These are phyloP conservation scores for Catocala nupta DNA, from an alignment of 2,888 invertebrate species.

Conservation along the genomic window DNA sequence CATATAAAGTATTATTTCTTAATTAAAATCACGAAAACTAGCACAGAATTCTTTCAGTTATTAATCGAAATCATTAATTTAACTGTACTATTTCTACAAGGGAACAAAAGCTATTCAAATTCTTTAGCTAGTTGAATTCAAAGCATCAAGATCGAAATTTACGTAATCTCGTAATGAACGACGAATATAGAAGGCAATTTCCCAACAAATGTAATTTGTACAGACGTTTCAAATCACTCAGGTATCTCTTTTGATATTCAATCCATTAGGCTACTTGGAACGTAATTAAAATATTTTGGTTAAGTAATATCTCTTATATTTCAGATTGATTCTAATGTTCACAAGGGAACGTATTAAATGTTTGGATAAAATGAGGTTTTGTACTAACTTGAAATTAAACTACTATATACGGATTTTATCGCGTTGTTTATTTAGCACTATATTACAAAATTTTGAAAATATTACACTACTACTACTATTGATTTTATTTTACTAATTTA, in stretches of 20 bases:
- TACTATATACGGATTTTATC: no score
- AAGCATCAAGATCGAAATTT: slow-evolving; percentile 12
- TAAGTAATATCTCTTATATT: not conserved
- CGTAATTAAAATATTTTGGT: slow-evolving; percentile 5
- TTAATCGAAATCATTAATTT: no score
- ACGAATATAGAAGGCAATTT: slow-evolving; percentile 28
- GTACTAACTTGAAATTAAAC: no score
- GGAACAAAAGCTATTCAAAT: not conserved
- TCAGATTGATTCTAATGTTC: not conserved
- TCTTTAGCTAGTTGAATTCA: slow-evolving; percentile 27
- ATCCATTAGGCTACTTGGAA: slow-evolving; percentile 21
- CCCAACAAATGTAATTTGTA: slow-evolving; percentile 38
- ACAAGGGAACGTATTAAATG: not conserved
- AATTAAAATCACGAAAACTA: no score
- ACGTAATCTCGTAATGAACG: slow-evolving; percentile 16
- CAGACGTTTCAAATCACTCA: slow-evolving; percentile 22
- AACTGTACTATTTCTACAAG: no score
- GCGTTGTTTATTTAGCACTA: no score
- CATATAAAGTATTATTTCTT: no score
- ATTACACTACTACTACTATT: no score
- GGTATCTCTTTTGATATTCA: slow-evolving; percentile 25
- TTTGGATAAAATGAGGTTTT: no score
- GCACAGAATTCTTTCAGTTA: no score
- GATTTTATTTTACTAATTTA: no score
- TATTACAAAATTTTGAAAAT: no score